Evolutionary conservation across 2,888 invertebrate genomes (phyloP), one percentile per base, ranked within the genome.

Genomic region (Bellardia pandia): DNA sequence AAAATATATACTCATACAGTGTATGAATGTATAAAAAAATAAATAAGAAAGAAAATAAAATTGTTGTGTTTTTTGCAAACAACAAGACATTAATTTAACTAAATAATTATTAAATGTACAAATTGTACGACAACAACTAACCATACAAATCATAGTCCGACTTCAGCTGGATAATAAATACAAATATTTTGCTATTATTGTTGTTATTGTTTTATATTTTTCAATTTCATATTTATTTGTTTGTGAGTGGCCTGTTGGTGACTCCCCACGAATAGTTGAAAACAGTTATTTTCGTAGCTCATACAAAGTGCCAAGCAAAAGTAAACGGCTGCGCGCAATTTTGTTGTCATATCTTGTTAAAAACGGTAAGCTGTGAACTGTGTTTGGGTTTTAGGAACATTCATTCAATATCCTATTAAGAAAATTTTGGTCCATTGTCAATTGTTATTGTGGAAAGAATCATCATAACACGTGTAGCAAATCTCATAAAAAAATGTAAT

Each of bases 241-340:
- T 11, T 56, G 45, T 14, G 30, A 6, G 6, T 68, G 64, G 51
- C 14, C 37, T 7, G 40, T 37, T 53, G 9, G 42, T 76, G 40
- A 69, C 69, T 82, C 40, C 58, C 60, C 42, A 62, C 42, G 60
- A 4, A 7, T 45, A 53, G 53, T 66, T 45, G 16, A 83, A 77
- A 77, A 58, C 71, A 83, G 77, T 83, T 77, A 83, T 60, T 77
- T 77, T 71, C 69, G 37, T 48, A 64, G 37, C 77, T 64, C 40
- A 7, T 37, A 9, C n/a, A 53, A 64, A 23, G 60, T 81, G 76
- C 7, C 58, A 60, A 37, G 14, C 37, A 16, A 68, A n/a, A 64
- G 3, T 58, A 23, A 2, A 56, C 58, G 53, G 33, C 0, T 23
- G 69, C 58, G 13, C 42, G 7, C 11, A 7, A 16, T 14, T 42